These are phyloP conservation scores for Mustela nigripes DNA, from an alignment of 2,113 vertebrate genomes.

Conservation along the genomic window DNA sequence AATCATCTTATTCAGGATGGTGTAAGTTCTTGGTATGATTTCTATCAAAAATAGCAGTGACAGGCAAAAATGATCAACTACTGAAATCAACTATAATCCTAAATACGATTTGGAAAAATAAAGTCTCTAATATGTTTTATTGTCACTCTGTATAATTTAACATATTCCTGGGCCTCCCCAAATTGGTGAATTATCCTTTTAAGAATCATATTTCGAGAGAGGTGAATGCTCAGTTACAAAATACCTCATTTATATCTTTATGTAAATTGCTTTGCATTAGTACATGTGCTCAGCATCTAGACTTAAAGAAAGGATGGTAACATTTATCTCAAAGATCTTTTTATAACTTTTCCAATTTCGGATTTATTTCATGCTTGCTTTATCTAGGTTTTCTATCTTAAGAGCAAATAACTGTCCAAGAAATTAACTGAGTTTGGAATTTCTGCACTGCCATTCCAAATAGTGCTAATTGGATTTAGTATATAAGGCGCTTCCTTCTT, in stretches of 20 bases:
- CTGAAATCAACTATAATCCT: neutral
- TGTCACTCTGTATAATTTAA: neutral
- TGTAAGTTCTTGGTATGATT: neutral
- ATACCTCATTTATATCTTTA: neutral
- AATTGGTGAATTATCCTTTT: neutral
- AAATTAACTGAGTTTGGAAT: slow-evolving; percentile 69
- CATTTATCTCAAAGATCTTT: neutral
- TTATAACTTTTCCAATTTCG: neutral
- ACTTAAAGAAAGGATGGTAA: neutral
- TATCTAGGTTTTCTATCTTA: slow-evolving; percentile 65
- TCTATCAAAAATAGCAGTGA: slow-evolving; percentile 29
- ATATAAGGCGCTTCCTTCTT: slow-evolving; percentile 26
- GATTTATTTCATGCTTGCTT: slow-evolving; percentile 21
- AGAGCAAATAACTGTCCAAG: slow-evolving; percentile 69
- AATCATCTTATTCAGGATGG: neutral
- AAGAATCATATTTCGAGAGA: neutral
- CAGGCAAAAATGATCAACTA: neutral
- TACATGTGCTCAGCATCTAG: neutral
- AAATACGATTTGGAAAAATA: slow-evolving; percentile 39
- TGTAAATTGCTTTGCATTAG: neutral
- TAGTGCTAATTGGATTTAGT: slow-evolving; percentile 67
- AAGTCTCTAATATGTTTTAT: neutral
- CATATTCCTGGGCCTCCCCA: neutral
- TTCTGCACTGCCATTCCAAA: slow-evolving; percentile 64
- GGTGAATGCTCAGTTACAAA: neutral